Evolutionary conservation across 1,140 invertebrate genomes (phyloP).

Genomic region (Brachionus rotundiformis): DNA sequence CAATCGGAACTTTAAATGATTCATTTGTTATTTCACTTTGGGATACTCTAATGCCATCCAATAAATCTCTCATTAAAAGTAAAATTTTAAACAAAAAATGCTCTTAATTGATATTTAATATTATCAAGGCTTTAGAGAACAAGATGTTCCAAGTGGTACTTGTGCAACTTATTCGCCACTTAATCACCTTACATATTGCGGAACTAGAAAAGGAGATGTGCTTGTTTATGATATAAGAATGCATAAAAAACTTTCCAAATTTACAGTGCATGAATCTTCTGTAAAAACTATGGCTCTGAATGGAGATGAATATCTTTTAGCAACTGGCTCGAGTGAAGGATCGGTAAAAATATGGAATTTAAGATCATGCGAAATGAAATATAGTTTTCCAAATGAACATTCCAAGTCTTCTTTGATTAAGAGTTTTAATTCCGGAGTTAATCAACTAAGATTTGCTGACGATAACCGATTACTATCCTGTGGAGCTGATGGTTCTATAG

Average conservation of each 20-base stretch:
- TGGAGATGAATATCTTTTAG: conserved; percentile 91
- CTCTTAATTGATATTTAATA: conserved; percentile 52
- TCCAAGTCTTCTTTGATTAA: conserved; percentile 75
- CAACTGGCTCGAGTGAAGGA: conserved; percentile 94
- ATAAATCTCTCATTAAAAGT: conserved; percentile 83
- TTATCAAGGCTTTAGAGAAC: conserved; percentile 83
- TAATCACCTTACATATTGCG: conserved; percentile 62
- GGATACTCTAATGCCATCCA: conserved; percentile 93
- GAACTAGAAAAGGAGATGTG: conserved; percentile 39
- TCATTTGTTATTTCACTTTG: conserved; percentile 96
- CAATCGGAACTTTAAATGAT: conserved; percentile 91
- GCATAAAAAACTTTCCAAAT: conserved; percentile 80
- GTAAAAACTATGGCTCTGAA: conserved; percentile 92
- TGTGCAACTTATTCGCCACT: conserved; percentile 86
- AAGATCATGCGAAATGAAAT: conserved; percentile 78
- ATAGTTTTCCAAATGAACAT: conserved; percentile 88
- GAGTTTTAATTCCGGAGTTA: conserved; percentile 91
- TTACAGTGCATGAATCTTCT: conserved; percentile 85
- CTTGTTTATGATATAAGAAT: conserved; percentile 80
- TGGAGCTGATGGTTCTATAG: conserved; percentile 97
- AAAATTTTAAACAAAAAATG: background rate
- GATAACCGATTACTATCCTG: conserved; percentile 88
- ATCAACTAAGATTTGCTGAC: conserved; percentile 85
- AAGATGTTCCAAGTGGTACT: conserved; percentile 82
- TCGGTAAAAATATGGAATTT: conserved; percentile 97